phyloP scores from a whole-genome alignment of 2,113 vertebrate species.

The Phaethon lepturus region DNA sequence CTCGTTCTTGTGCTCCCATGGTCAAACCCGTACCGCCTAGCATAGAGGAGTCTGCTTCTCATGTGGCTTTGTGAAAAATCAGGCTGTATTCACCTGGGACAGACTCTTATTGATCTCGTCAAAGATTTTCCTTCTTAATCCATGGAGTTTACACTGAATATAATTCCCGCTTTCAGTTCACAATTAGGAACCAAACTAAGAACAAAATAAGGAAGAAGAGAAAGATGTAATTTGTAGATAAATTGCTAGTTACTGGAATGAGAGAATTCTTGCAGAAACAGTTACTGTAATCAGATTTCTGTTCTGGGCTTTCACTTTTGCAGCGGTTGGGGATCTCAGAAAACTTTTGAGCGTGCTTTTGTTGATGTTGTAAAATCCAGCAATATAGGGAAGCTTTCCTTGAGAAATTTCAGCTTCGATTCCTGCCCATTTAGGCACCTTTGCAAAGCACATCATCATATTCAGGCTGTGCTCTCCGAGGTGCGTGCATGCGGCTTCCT shows the following conservation, averaged over 20 bases:
- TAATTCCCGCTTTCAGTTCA: background rate
- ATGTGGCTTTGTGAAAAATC: background rate
- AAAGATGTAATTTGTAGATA: background rate
- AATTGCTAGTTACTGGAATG: background rate
- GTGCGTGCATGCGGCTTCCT: accelerated
- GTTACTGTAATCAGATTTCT: background rate
- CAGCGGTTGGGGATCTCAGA: background rate
- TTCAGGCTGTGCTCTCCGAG: accelerated
- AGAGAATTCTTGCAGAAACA: background rate
- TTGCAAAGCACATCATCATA: accelerated
- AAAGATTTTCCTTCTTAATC: background rate
- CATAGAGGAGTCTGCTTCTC: background rate
- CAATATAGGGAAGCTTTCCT: accelerated
- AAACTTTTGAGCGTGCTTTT: background rate
- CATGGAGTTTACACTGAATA: background rate
- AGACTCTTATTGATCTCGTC: background rate
- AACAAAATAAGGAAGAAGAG: background rate
- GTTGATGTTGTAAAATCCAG: accelerated
- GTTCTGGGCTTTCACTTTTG: background rate
- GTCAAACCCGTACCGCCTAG: accelerated
- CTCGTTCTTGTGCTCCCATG: accelerated
- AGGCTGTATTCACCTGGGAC: background rate
- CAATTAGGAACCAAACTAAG: background rate
- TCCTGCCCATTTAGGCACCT: background rate
- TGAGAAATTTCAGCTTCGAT: background rate